A percentile compares a stretch with the other conserved stretches of the same genome.
Evolutionary conservation across 2,888 invertebrate species (phyloP).

Genomic region (Loripinus fragilis): DNA sequence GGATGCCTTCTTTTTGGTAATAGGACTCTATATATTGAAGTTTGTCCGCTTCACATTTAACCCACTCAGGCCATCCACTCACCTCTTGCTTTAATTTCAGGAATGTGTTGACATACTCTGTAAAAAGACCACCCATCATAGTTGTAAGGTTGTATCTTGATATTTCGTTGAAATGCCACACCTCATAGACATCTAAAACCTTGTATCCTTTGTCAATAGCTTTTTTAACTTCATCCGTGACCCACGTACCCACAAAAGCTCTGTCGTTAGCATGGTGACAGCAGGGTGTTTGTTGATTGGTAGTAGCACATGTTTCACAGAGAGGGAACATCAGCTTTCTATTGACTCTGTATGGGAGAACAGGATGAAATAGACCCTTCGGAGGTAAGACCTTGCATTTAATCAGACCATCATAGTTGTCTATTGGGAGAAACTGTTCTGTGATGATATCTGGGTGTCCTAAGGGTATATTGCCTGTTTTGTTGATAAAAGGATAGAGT

Average conservation of each 20-base stretch:
- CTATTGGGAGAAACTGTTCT: neutral
- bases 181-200: constrained; percentile 30
- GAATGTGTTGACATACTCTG: constrained; percentile 57
- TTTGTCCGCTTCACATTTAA: constrained; percentile 56
- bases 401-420: neutral
- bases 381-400: too few species aligned
- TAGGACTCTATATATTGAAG: neutral
- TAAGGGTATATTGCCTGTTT: too few species aligned
- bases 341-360: neutral
- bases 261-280: constrained; percentile 21
- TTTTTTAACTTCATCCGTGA: constrained; percentile 30
- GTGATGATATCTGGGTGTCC: too few species aligned
- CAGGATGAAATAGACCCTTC: neutral
- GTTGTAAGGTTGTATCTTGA: constrained; percentile 21
- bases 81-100: neutral
- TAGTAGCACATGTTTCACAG: constrained; percentile 5
- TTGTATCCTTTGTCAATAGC: constrained; percentile 34
- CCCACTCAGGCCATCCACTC: constrained; percentile 12
- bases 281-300: constrained; percentile 16
- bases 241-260: constrained; percentile 37
- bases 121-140: constrained; percentile 64
- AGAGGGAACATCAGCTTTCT: neutral
- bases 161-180: constrained; percentile 33
- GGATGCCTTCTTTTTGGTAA: neutral
- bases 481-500: too few species aligned